Percentiles rank a stretch among this genome's conserved stretches.
These are phyloP conservation scores for Apis cerana DNA, from an alignment of 1,140 invertebrate species.

Conservation along the genomic window DNA sequence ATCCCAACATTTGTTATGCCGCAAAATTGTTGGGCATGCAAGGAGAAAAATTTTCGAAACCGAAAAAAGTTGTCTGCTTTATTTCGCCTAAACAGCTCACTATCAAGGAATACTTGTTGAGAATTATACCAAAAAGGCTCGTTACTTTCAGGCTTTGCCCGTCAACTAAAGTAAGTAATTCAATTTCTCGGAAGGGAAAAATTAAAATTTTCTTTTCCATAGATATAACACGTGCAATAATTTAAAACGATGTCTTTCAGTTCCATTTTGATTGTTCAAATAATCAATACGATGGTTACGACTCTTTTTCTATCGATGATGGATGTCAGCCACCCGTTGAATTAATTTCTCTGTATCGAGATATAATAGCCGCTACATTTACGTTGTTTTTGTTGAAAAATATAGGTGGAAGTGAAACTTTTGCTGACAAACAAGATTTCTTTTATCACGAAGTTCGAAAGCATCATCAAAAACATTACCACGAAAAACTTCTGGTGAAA, in stretches of 20 bases:
- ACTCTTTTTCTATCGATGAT: slow-evolving; percentile 92
- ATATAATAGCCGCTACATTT: slow-evolving; percentile 95
- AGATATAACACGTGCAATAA: background rate
- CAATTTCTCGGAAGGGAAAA: too few relatives aligned
- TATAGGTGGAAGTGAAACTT: slow-evolving; percentile 97
- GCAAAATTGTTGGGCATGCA: slow-evolving; percentile 90
- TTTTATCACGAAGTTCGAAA: slow-evolving; percentile 96
- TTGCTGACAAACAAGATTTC: slow-evolving; percentile 97
- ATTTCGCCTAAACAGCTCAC: slow-evolving; percentile 94
- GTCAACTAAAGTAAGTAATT: slow-evolving; percentile 88
- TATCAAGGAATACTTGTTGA: slow-evolving; percentile 95
- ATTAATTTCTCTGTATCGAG: slow-evolving; percentile 90
- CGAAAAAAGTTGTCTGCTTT: slow-evolving; percentile 93
- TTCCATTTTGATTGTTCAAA: slow-evolving; percentile 83
- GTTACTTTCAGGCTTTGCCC: slow-evolving; percentile 96
- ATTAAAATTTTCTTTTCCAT: background rate
- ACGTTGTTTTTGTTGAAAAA: slow-evolving; percentile 96
- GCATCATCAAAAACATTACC: slow-evolving; percentile 91
- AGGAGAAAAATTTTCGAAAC: slow-evolving; percentile 85
- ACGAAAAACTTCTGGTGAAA: slow-evolving; percentile 92
- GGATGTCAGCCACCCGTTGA: slow-evolving; percentile 93
- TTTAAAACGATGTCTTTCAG: slow-evolving; percentile 76
- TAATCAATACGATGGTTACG: slow-evolving; percentile 80
- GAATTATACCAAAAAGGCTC: slow-evolving; percentile 94
- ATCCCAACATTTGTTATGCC: slow-evolving; percentile 92